Base-by-base conservation (phyloP, 2,888 invertebrate species). In the Trichogramma evanescens region DNA sequence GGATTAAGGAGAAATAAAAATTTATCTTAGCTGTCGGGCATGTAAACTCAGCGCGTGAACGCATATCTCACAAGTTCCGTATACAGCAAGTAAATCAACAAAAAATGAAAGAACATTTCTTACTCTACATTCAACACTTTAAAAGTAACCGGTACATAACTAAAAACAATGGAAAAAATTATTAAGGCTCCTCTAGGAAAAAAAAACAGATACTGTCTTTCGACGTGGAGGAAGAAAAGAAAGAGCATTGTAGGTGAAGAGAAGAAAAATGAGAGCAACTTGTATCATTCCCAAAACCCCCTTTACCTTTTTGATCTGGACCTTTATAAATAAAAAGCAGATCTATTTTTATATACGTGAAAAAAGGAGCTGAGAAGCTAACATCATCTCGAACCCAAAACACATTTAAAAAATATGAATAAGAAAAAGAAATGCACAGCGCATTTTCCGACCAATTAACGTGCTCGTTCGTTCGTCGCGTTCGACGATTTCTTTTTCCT, bases 401-500 rank as follows among this genome's bases (percentile, higher is more conserved):
- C 4, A 55, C 44, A 26, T 39, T 9, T 40, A 59, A 62, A 60
- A 58, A 61, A 62, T 62, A 62, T 49, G 10, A 52, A 49, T 56
- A 63, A 52, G 58, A 61, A 67, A 65, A 65, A 48, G 4, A 59
- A 26, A 26, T 62, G 56, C 52, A 60, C 65, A 63, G 65, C 69
- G 70, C 67, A 62, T 66, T 42, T 61, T 64, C 63, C 66, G 60
- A 66, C 62, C 60, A 62, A 66, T 66, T 53, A 57, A 65, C 59
- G 57, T 65, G 66, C 66, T 68, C 65, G 68, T 67, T 63, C 67
- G 63, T 63, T 64, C 65, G 62, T 65, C 68, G 66, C 65, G 66
- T 68, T 70, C 67, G 61, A 67, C 63, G 66, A 66, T 68, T 68
- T 68, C 69, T 68, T 69, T 70, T 70, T 69, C 58, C 63, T 66